Percentiles rank a stretch among this genome's conserved stretches.
phyloP scores from a whole-genome alignment of 2,113 vertebrate species.

The Dunckerocampus dactyliophorus region DNA sequence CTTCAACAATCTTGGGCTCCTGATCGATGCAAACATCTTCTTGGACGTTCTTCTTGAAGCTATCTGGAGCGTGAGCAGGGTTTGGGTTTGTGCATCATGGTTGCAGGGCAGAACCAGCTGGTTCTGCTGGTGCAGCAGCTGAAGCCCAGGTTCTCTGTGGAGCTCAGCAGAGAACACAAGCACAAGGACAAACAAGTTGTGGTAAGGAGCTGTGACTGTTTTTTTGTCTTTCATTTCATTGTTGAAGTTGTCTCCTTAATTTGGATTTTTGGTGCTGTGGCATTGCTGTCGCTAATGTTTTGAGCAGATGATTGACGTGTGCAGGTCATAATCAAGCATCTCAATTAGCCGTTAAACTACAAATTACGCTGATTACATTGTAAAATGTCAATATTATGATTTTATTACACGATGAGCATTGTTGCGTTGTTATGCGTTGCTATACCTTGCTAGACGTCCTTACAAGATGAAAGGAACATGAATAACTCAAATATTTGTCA shows the following conservation, averaged over 20 bases:
- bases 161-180: slow-evolving; percentile 7
- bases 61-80: neutral
- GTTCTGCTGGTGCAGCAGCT: slow-evolving; percentile 29
- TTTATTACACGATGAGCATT: too few relatives aligned
- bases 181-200: slow-evolving; percentile 39
- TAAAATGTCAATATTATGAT: neutral
- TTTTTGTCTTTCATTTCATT: too few relatives aligned
- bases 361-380: neutral
- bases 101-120: slow-evolving; percentile 26
- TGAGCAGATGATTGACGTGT: too few relatives aligned
- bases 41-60: neutral
- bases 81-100: slow-evolving; percentile 38
- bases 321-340: too few relatives aligned
- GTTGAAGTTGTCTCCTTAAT: too few relatives aligned
- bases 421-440: too few relatives aligned
- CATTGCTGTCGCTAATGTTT: too few relatives aligned
- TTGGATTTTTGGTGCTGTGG: too few relatives aligned
- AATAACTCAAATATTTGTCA: too few relatives aligned
- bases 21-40: neutral
- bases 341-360: neutral
- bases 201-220: slow-evolving; percentile 32
- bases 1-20: neutral
- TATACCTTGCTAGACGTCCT: too few relatives aligned
- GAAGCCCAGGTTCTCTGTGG: slow-evolving; percentile 21
- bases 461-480: too few relatives aligned